Base-by-base conservation (phyloP, 2,113 vertebrate species). In the Tenrec ecaudatus region DNA sequence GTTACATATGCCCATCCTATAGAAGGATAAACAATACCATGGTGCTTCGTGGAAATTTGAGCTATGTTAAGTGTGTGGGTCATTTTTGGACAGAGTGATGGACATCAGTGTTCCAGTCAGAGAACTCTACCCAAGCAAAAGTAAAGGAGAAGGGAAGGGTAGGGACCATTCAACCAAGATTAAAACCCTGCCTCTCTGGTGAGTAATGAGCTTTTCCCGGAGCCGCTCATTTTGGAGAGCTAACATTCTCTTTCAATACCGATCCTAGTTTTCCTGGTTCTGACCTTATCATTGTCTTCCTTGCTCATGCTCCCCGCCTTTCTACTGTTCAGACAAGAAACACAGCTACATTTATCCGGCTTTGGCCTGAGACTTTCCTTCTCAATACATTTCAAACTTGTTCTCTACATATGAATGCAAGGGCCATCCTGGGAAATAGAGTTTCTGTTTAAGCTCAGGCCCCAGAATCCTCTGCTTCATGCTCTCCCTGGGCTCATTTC, bases 171-270 rank as follows among this genome's bases (percentile, higher is more conserved):
- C 4, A 40, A 2, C 5, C 4, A 31, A 40, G 69, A 79, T 33
- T 7, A 71, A 81, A 31, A 2, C 9, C 9, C 16, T 17, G 0
- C 7, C 0, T 4, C 4, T 40, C 64, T 0, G 4, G 2, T n/a
- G 14, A 4, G 1, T 53, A 9, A 27, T 27, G 20, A 2, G 8
- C 66, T 33, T 29, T 71, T 27, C 29, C 66, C 58, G 43, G 62
- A 64, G n/a, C 62, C 27, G 0, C 12, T 92, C 47, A 3, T 7
- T 82, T 40, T 25, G 6, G n/a, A 8, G 33, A n/a, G 15, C 6
- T 57, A 58, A 60, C 9, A 4, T 7, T 40, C 80, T 23, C 33
- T 23, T 68, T 85, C n/a, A 20, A 69, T 31, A 33, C 77, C 33
- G 58, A 14, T 25, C 25, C 29, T 29, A 17, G 11, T 33, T 64